Percentiles rank a stretch among this genome's conserved stretches.
Evolutionary conservation across 1,140 invertebrate genomes (phyloP).

Genomic region (Carposina sasakii): DNA sequence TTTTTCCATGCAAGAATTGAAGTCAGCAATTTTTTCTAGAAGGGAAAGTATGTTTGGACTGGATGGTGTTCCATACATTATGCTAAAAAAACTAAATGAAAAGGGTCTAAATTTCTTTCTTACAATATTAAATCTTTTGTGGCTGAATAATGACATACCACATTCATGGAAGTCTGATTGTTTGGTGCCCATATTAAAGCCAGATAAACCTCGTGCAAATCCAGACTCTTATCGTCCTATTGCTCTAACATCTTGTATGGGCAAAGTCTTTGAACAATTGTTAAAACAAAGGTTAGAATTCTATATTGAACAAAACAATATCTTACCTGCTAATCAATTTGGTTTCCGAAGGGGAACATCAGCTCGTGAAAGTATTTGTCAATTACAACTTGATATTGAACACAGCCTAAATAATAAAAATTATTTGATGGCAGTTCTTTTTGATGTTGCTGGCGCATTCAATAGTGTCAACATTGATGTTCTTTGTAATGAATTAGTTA

Average conservation of each 20-base stretch:
- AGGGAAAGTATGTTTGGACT: neutral
- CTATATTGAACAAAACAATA: constrained; percentile 16
- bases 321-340: constrained; percentile 22
- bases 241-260: constrained; percentile 18
- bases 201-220: neutral
- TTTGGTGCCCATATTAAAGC: constrained; percentile 6
- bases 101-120: neutral
- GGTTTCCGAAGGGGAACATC: constrained; percentile 17
- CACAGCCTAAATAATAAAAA: neutral
- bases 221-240: constrained; percentile 17
- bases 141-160: too few relatives aligned
- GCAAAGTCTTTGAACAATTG: constrained; percentile 22
- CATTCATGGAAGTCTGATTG: constrained; percentile 6
- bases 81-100: neutral
- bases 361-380: constrained; percentile 4
- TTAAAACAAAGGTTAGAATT: constrained; percentile 19
- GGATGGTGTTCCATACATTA: neutral
- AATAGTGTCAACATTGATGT: too few relatives aligned
- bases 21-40: neutral
- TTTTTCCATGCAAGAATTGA: constrained; percentile 7
- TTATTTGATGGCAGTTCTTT: neutral
- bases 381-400: constrained; percentile 5
- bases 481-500: too few relatives aligned
- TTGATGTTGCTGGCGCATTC: constrained; percentile 8
- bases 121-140: neutral